A percentile compares a stretch with the other conserved stretches of the same genome.
phyloP scores from a whole-genome alignment of 92 coral and sea anemone genomes.

The Parazoanthus darwini region DNA sequence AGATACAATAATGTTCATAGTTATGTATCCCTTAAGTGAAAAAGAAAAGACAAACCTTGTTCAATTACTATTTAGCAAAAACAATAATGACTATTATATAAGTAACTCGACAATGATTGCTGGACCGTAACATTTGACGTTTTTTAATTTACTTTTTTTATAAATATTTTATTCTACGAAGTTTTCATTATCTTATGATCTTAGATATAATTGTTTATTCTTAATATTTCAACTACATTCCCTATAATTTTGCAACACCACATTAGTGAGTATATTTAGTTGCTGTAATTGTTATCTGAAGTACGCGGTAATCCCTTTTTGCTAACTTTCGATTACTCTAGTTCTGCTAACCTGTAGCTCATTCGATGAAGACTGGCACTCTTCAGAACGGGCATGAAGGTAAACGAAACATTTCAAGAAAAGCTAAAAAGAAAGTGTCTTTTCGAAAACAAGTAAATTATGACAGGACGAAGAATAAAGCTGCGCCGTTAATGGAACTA shows the following conservation, averaged over 20 bases:
- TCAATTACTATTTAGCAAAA: neutral
- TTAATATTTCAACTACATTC: neutral
- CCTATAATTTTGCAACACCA: neutral
- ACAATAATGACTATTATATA: neutral
- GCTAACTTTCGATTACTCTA: neutral
- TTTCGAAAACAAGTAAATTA: neutral
- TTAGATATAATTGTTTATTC: neutral
- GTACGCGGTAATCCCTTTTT: neutral
- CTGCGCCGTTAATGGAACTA: neutral
- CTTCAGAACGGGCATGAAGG: neutral
- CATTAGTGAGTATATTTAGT: neutral
- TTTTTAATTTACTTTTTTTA: neutral
- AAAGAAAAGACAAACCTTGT: neutral
- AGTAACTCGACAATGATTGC: neutral
- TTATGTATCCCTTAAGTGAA: neutral
- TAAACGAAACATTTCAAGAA: neutral
- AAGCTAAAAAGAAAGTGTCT: neutral
- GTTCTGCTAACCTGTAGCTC: neutral
- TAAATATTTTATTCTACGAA: neutral
- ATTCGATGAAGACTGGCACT: neutral
- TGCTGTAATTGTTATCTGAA: neutral
- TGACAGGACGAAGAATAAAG: neutral
- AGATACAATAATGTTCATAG: neutral
- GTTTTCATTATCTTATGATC: too few species aligned
- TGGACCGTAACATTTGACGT: neutral